These are phyloP conservation scores for Rynchops niger DNA, from an alignment of 2,113 vertebrate species.

Conservation along the genomic window DNA sequence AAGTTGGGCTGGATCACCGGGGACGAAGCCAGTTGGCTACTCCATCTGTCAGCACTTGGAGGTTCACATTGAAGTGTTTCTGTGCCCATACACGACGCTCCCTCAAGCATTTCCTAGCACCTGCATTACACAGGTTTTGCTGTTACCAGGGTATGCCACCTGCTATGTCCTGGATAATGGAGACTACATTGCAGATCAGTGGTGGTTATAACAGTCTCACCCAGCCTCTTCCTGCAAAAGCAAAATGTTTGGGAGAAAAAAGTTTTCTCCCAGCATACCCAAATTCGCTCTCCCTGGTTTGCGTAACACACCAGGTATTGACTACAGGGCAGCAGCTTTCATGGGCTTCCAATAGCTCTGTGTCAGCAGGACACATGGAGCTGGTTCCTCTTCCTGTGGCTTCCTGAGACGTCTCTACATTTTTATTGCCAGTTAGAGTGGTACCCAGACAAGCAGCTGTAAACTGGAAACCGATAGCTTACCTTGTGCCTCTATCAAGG, in stretches of 20 bases:
- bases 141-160: not conserved
- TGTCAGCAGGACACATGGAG: not conserved
- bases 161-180: fast-evolving
- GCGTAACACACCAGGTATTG: not conserved
- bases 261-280: not conserved
- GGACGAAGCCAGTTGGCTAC: not conserved
- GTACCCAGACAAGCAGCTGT: not conserved
- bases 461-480: not conserved
- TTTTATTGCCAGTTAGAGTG: not conserved
- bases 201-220: not conserved
- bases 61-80: not conserved
- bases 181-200: not conserved
- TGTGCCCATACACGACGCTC: not conserved
- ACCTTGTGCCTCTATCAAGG: not conserved
- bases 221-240: not conserved
- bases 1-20: not conserved
- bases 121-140: not conserved
- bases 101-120: not conserved
- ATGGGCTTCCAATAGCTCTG: not conserved
- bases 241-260: not conserved
- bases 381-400: not conserved
- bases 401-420: not conserved
- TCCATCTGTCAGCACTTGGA: not conserved
- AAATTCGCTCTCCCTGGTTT: not conserved
- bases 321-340: not conserved